These are phyloP conservation scores for Glandiceps talaboti DNA, from an alignment of 53 echinoderm and acorn worm species.

Conservation along the genomic window DNA sequence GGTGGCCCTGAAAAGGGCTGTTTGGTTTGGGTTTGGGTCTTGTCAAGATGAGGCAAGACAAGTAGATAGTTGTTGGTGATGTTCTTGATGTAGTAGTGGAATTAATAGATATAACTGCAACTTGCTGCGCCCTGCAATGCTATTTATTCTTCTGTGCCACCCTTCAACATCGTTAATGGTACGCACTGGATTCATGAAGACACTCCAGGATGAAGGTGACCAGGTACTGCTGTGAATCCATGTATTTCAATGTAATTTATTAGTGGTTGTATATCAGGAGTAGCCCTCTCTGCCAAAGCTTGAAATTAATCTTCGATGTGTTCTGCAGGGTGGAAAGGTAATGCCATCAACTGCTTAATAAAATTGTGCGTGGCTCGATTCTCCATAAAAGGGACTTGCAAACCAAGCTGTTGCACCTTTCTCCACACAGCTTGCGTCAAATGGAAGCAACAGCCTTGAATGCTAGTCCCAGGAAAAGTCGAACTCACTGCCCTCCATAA, in stretches of 20 bases:
- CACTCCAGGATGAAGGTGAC: slow-evolving; percentile 5
- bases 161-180: slow-evolving; percentile 23
- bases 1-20: too few species aligned
- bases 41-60: too few species aligned
- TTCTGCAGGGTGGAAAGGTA: slow-evolving; percentile 9
- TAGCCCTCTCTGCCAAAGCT: background rate
- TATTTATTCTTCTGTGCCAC: slow-evolving; percentile 10
- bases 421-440: slow-evolving; percentile 26
- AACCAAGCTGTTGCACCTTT: slow-evolving; percentile 12
- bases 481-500: background rate
- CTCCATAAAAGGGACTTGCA: slow-evolving; percentile 7
- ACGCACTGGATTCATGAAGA: background rate
- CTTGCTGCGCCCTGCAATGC: background rate
- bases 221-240: slow-evolving; percentile 7
- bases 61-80: too few species aligned
- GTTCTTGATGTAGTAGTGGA: slow-evolving; percentile 5
- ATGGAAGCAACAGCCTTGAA: slow-evolving; percentile 11
- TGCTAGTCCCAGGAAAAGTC: background rate
- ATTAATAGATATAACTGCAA: slow-evolving; percentile 6
- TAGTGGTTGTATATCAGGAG: background rate
- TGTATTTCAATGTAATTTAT: background rate
- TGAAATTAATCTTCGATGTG: slow-evolving; percentile 8
- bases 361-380: background rate
- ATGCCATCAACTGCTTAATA: slow-evolving; percentile 8
- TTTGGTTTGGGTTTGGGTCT: too few species aligned